These are phyloP conservation scores for Daktulosphaira vitifoliae DNA, from an alignment of 1,140 invertebrate species.

Conservation along the genomic window DNA sequence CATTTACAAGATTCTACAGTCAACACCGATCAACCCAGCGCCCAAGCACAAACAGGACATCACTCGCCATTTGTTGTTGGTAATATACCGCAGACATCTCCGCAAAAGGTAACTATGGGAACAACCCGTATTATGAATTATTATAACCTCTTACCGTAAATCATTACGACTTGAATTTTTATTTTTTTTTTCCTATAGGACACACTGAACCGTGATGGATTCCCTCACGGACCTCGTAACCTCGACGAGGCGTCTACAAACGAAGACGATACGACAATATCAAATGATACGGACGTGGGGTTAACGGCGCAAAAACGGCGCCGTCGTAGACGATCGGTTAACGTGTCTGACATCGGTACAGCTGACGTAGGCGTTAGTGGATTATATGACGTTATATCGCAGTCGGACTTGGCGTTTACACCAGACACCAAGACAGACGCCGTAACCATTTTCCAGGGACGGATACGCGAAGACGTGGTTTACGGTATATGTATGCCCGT, in stretches of 20 bases:
- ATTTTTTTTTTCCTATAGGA: neutral
- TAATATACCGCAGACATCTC: neutral
- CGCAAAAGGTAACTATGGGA: neutral
- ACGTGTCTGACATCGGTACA: constrained; percentile 63
- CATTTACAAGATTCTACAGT: constrained; percentile 18
- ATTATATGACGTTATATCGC: constrained; percentile 83
- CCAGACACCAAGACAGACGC: constrained; percentile 68
- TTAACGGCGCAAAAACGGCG: constrained; percentile 41
- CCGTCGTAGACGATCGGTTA: constrained; percentile 57
- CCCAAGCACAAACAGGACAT: constrained; percentile 14
- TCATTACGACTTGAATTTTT: too few species aligned
- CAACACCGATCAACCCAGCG: constrained; percentile 37
- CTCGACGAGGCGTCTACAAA: constrained; percentile 46
- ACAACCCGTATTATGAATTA: too few species aligned
- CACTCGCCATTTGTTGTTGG: neutral
- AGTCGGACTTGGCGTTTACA: constrained; percentile 83
- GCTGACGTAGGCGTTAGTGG: constrained; percentile 78
- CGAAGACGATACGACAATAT: neutral
- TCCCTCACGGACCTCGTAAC: constrained; percentile 49
- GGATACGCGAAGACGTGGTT: constrained; percentile 75
- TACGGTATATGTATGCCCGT: constrained; percentile 86
- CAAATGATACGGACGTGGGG: neutral
- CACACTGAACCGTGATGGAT: constrained; percentile 31
- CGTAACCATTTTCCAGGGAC: constrained; percentile 76
- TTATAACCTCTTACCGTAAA: too few species aligned